Base-by-base conservation (phyloP, 1,140 invertebrate species). In the Euglossa dilemma region DNA sequence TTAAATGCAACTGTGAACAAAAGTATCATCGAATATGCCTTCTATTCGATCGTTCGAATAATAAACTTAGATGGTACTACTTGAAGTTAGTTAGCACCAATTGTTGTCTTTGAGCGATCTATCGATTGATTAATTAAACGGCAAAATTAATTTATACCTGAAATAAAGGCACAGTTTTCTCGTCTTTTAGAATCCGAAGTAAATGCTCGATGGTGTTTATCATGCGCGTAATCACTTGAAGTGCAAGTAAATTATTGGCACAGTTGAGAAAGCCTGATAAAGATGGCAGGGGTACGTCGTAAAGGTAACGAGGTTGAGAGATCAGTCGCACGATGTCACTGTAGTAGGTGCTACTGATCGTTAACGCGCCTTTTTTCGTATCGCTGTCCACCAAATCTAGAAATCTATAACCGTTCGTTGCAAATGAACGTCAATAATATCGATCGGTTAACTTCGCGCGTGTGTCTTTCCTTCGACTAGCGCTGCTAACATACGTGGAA, bases 131-230 rank as follows among this genome's bases (percentile, higher is more conserved):
- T 14, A 20, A 61, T 61, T 45, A 7, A 28, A 9, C 3, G 25
- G 6, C 5, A 25, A 47, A 11, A 25, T 67, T 12, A 5, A 61
- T 23, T 28, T 20, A 50, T 88, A 93, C 91, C 79, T 94, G 93
- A 8, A 96, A 88, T 78, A 94, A 93, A 7, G 96, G 96, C 36
- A 95, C 93, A 5, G 87, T 88, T 3, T 91, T 80, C 7, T 87
- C 85, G 63, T 94, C 88, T 1, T 86, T 86, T 52, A 95, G 94
- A 6, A 95, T 86, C 6, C 92, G 87, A 14, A 95, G 89, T 43
- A 96, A 88, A 80, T 96, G 92, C 25, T 95, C 90, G 11, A 96
- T 94, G 3, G 95, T 96, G 6, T 94, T 90, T 57, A 94, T 94
- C 63, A 96, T 93, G 28, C 94, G 83, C 72, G 93, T 91, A 36